These are phyloP conservation scores for Perdita meconis DNA, from an alignment of 2,888 invertebrate genomes.

Conservation along the genomic window DNA sequence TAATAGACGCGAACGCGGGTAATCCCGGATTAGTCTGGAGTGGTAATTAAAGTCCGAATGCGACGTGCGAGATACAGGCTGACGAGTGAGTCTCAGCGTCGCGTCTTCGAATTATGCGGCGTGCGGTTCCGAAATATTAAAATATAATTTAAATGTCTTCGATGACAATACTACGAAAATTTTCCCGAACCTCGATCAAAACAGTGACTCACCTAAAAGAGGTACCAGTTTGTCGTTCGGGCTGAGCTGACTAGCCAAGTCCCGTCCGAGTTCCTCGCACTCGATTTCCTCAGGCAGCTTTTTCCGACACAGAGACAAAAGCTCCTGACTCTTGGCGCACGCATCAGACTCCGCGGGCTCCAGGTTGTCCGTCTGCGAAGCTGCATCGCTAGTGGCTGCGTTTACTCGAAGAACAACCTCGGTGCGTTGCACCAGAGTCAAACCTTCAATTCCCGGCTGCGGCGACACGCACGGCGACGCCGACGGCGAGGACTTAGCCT, in stretches of 20 bases:
- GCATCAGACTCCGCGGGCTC: constrained; percentile 75
- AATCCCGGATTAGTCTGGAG: constrained; percentile 25
- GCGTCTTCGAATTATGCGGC: not conserved
- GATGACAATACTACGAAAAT: no score
- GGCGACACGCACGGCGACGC: constrained; percentile 79
- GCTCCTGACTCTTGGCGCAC: constrained; percentile 61
- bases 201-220: constrained; percentile 84
- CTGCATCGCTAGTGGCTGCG: constrained; percentile 87
- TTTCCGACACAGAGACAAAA: constrained; percentile 85
- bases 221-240: constrained; percentile 89
- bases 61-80: not conserved
- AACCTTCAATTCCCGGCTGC: constrained; percentile 84
- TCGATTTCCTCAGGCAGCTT: constrained; percentile 91
- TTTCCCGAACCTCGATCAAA: no score
- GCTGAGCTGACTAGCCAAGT: constrained; percentile 87
- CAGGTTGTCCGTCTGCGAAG: constrained; percentile 86
- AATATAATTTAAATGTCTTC: no score
- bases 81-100: no score
- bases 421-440: constrained; percentile 87
- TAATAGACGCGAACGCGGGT: constrained; percentile 16
- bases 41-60: constrained; percentile 4
- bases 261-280: constrained; percentile 89
- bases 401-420: constrained; percentile 88
- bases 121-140: no score
- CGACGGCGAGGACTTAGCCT: constrained; percentile 55